These are phyloP conservation scores for Malurus elegans DNA, from an alignment of 2,113 vertebrate species.

Conservation along the genomic window DNA sequence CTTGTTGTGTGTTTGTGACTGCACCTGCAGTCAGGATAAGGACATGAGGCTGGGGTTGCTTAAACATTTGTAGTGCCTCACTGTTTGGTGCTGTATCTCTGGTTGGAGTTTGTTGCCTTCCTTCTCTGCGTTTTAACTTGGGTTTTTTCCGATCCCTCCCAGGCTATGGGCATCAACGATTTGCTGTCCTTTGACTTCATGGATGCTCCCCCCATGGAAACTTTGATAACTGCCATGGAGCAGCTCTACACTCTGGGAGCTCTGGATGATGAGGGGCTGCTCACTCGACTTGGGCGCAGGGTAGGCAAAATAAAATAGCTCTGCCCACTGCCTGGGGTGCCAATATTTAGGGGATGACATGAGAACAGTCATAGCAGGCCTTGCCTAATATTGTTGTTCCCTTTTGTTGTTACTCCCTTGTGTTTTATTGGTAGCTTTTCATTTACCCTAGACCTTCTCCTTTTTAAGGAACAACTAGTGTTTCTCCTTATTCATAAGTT, in stretches of 20 bases:
- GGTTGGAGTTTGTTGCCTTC: neutral
- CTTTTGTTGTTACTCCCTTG: neutral
- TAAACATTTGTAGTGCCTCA: neutral
- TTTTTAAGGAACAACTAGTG: neutral
- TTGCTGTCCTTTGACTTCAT: conserved; percentile 98
- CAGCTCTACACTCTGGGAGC: conserved; percentile 96
- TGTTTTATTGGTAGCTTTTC: neutral
- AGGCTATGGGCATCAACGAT: conserved; percentile 99
- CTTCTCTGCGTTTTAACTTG: neutral
- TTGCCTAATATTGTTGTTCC: neutral
- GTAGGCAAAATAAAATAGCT: conserved; percentile 64
- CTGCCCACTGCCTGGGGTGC: neutral
- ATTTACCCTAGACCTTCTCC: neutral
- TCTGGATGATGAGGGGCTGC: conserved; percentile 93
- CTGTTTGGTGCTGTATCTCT: neutral
- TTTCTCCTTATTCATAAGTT: neutral
- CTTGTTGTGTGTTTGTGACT: rapidly evolving
- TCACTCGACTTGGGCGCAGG: conserved; percentile 92
- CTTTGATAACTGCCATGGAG: conserved; percentile 98
- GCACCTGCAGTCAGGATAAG: neutral
- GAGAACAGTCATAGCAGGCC: neutral
- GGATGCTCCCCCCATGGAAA: conserved; percentile 99
- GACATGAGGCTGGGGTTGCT: rapidly evolving
- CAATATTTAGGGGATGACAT: neutral
- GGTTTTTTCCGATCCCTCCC: neutral